Evolutionary conservation across 2,113 vertebrate species (phyloP).

Genomic region (Vimba vimba): DNA sequence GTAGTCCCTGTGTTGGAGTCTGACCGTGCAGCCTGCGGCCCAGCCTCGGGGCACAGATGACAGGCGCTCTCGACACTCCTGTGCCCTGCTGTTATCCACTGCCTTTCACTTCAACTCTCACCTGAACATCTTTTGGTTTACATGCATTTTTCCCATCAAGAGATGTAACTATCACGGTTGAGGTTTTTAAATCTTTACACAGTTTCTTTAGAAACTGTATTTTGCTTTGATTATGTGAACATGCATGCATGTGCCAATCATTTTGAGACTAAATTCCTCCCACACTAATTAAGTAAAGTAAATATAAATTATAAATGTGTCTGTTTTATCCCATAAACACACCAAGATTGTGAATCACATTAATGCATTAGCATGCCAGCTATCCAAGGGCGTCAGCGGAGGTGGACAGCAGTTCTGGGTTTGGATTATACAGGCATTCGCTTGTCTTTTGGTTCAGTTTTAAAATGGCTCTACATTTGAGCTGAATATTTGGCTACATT

Average conservation of each 20-base stretch:
- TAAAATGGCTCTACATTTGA: too few species aligned
- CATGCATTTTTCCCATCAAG: background rate
- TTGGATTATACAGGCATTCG: background rate
- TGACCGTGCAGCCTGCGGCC: slow-evolving; percentile 27
- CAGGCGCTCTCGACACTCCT: slow-evolving; percentile 27
- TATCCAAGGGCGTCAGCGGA: background rate
- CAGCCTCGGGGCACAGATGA: slow-evolving; percentile 50
- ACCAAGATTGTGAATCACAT: background rate
- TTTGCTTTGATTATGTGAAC: background rate
- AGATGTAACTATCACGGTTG: background rate
- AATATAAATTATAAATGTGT: too few species aligned
- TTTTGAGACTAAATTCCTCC: too few species aligned
- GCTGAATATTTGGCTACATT: background rate
- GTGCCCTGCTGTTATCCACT: background rate
- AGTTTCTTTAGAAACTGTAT: background rate
- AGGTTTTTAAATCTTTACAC: background rate
- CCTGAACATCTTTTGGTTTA: background rate
- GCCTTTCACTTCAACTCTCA: background rate
- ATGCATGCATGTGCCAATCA: too few species aligned
- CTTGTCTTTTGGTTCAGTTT: background rate
- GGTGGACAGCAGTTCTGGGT: background rate
- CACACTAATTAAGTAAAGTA: too few species aligned
- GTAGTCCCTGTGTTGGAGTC: background rate
- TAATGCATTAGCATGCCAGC: background rate
- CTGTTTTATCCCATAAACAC: too few species aligned